These are phyloP conservation scores for Sebastes schlegelii DNA, from an alignment of 2,113 vertebrate species.

Conservation along the genomic window DNA sequence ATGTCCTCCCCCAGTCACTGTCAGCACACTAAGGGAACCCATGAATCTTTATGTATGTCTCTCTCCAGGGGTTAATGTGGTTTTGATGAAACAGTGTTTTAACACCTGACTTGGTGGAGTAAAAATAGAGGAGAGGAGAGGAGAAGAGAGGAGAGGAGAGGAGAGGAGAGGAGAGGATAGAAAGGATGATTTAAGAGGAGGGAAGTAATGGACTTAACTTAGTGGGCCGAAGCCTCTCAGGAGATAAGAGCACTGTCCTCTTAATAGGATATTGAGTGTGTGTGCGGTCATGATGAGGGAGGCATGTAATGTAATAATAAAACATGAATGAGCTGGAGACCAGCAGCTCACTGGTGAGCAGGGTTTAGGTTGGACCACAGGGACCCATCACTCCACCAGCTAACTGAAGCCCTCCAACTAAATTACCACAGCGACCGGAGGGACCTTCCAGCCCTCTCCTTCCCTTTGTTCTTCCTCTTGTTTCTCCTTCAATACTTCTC, in stretches of 20 bases:
- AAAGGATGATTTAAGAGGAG: slow-evolving; percentile 62
- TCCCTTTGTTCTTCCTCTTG: slow-evolving; percentile 49
- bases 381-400: slow-evolving; percentile 70
- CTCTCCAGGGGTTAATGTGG: slow-evolving; percentile 73
- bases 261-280: slow-evolving; percentile 73
- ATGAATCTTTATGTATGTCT: slow-evolving; percentile 76
- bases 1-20: slow-evolving; percentile 69
- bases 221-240: slow-evolving; percentile 65
- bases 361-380: slow-evolving; percentile 71
- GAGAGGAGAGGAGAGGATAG: slow-evolving; percentile 2
- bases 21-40: slow-evolving; percentile 54
- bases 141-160: slow-evolving; percentile 7
- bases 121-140: slow-evolving; percentile 38
- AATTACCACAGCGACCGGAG: slow-evolving; percentile 66
- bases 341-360: slow-evolving; percentile 65
- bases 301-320: slow-evolving; percentile 76
- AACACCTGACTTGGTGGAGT: slow-evolving; percentile 61
- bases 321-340: slow-evolving; percentile 74
- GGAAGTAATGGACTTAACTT: slow-evolving; percentile 75
- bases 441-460: slow-evolving; percentile 38
- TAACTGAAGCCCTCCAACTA: slow-evolving; percentile 65
- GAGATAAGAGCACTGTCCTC: slow-evolving; percentile 72
- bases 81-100: slow-evolving; percentile 78
- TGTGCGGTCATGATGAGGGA: slow-evolving; percentile 63
- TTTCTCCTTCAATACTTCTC: slow-evolving; percentile 32